These are phyloP conservation scores for Sebastes nivosus DNA, from an alignment of 2,797 vertebrate genomes.

Conservation along the genomic window DNA sequence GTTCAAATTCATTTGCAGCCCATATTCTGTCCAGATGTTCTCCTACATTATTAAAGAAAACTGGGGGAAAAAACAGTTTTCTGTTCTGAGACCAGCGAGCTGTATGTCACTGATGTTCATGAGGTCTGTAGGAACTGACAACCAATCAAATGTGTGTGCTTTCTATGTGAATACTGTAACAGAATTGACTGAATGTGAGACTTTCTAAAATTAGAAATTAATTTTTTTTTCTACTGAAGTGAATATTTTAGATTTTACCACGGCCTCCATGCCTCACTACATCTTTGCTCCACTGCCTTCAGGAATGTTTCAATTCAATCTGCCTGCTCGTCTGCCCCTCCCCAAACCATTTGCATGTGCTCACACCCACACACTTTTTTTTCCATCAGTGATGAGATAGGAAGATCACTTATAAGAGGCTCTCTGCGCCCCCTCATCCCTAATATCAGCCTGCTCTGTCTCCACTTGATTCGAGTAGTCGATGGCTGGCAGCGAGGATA, in stretches of 20 bases:
- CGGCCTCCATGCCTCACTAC: neutral
- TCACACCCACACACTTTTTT: constrained; percentile 61
- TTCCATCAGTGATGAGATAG: constrained; percentile 50
- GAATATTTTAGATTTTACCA: neutral
- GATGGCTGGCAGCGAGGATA: constrained; percentile 46
- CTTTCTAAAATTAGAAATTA: neutral
- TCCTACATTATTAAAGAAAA: constrained; percentile 46
- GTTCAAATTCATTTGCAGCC: constrained; percentile 17
- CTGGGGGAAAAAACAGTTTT: neutral
- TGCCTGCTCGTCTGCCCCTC: constrained; percentile 36
- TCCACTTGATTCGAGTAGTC: constrained; percentile 57
- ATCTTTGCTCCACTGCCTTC: constrained; percentile 1
- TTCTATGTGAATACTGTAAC: neutral
- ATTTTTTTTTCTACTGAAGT: neutral
- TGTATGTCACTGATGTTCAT: neutral
- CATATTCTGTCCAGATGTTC: constrained; percentile 42
- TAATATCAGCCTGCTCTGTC: constrained; percentile 52
- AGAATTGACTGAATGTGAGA: neutral
- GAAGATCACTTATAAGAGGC: constrained; percentile 64
- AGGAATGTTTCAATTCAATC: constrained; percentile 51
- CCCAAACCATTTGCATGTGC: constrained; percentile 58
- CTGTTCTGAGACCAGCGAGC: constrained; percentile 2
- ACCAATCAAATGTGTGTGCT: neutral
- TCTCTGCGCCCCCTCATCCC: constrained; percentile 65
- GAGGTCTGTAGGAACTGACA: neutral